phyloP scores from a whole-genome alignment of 2,888 invertebrate species.

The Timema podura region DNA sequence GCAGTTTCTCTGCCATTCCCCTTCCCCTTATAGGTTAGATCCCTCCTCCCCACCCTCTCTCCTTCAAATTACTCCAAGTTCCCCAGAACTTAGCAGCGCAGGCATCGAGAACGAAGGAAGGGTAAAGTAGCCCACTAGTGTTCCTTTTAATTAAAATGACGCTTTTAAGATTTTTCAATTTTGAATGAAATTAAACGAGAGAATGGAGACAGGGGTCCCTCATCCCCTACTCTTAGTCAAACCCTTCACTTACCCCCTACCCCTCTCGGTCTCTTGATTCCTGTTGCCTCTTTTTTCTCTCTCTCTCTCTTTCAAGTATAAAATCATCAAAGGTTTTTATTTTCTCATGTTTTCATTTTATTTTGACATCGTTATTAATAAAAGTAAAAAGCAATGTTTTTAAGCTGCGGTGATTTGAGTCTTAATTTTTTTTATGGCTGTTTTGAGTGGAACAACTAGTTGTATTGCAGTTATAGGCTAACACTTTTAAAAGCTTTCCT shows the following conservation, averaged over 20 bases:
- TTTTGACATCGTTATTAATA: no score
- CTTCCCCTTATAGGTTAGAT: background rate
- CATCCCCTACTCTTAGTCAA: background rate
- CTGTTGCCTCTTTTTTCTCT: constrained; percentile 14
- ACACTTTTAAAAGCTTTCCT: no score
- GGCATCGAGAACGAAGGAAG: background rate
- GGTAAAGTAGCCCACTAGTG: constrained; percentile 23
- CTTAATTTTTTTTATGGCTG: no score
- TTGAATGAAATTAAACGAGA: constrained; percentile 34
- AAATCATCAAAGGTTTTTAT: no score
- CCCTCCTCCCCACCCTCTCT: background rate
- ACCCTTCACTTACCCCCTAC: background rate
- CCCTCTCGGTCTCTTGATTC: background rate
- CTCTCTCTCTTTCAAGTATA: constrained; percentile 2
- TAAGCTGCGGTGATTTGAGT: no score
- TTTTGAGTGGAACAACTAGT: no score
- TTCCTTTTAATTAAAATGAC: constrained; percentile 34
- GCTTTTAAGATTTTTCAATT: constrained; percentile 34
- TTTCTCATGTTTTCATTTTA: no score
- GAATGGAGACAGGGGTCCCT: background rate
- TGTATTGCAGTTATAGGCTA: no score
- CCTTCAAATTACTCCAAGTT: constrained; percentile 25
- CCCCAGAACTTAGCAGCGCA: constrained; percentile 17
- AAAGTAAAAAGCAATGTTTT: no score
- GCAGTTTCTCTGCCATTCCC: background rate